These are phyloP conservation scores for Hirundichthys speculiger DNA, from an alignment of 2,113 vertebrate species.

Conservation along the genomic window DNA sequence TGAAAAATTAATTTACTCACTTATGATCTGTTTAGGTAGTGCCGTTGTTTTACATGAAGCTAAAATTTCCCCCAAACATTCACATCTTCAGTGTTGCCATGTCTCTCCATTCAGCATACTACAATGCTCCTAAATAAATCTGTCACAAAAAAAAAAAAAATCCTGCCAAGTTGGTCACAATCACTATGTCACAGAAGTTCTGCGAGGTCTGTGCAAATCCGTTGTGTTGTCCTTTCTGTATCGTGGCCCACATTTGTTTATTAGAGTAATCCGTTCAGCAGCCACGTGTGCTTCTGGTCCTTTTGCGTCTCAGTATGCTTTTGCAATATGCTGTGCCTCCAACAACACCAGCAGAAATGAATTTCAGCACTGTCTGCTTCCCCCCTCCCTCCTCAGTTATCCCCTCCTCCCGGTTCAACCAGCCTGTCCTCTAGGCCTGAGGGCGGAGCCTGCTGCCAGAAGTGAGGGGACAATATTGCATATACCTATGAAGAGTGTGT, in stretches of 20 bases:
- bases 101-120: background rate
- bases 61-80: conserved; percentile 25
- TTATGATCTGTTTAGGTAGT: conserved; percentile 19
- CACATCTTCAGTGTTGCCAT: conserved; percentile 30
- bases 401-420: conserved; percentile 72
- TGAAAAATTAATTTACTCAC: conserved; percentile 43
- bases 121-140: conserved; percentile 30
- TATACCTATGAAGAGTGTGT: conserved; percentile 64
- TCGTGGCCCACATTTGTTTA: conserved; percentile 29
- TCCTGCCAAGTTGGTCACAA: conserved; percentile 21
- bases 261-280: conserved; percentile 61
- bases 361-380: conserved; percentile 62
- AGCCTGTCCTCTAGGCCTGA: conserved; percentile 71
- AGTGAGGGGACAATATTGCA: conserved; percentile 43
- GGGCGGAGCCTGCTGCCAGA: conserved; percentile 66
- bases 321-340: conserved; percentile 59
- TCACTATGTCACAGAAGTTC: conserved; percentile 23
- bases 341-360: conserved; percentile 64
- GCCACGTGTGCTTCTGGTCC: conserved; percentile 40
- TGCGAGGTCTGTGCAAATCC: conserved; percentile 29
- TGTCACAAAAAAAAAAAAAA: conserved; percentile 10
- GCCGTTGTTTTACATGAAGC: background rate
- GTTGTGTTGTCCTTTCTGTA: conserved; percentile 24
- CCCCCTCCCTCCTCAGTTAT: conserved; percentile 29
- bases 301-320: conserved; percentile 44